A percentile compares a stretch with the other conserved stretches of the same genome.
phyloP scores from a whole-genome alignment of 2,797 vertebrate species.

The Catharus ustulatus region DNA sequence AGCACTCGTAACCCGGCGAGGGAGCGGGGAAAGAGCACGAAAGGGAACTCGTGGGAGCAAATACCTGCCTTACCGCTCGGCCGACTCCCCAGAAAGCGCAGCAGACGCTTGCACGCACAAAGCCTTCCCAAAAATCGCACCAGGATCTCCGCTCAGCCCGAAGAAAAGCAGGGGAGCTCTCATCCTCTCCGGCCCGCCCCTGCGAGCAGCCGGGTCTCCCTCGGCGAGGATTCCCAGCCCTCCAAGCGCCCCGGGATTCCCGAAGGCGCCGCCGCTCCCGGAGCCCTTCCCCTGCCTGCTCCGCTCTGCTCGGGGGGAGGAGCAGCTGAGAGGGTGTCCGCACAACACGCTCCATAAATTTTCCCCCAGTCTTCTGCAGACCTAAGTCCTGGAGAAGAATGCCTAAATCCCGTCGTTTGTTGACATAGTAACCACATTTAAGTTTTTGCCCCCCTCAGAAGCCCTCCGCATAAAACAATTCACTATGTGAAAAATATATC shows the following conservation, averaged over 20 bases:
- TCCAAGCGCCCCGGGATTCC: background rate
- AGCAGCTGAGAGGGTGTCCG: background rate
- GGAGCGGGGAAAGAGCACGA: background rate
- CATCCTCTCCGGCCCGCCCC: too few relatives aligned
- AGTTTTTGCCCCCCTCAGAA: background rate
- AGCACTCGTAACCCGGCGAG: too few relatives aligned
- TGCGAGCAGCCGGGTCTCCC: background rate
- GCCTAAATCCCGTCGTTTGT: slow-evolving; percentile 8
- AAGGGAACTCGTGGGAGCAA: background rate
- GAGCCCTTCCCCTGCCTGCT: background rate
- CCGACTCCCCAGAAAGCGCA: background rate
- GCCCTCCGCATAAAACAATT: background rate
- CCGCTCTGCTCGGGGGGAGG: background rate
- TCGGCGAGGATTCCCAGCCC: background rate
- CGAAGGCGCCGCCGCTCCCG: background rate
- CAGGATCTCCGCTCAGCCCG: background rate
- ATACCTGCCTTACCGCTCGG: slow-evolving; percentile 8
- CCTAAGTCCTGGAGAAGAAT: background rate
- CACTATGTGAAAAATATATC: background rate
- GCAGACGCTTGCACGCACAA: background rate
- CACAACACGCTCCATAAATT: slow-evolving; percentile 20
- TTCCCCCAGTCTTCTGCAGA: background rate
- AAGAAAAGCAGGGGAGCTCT: background rate
- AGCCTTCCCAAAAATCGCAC: background rate
- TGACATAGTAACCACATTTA: slow-evolving; percentile 28